Evolutionary conservation across 2,888 invertebrate species (phyloP).

Genomic region (Erannis defoliaria): DNA sequence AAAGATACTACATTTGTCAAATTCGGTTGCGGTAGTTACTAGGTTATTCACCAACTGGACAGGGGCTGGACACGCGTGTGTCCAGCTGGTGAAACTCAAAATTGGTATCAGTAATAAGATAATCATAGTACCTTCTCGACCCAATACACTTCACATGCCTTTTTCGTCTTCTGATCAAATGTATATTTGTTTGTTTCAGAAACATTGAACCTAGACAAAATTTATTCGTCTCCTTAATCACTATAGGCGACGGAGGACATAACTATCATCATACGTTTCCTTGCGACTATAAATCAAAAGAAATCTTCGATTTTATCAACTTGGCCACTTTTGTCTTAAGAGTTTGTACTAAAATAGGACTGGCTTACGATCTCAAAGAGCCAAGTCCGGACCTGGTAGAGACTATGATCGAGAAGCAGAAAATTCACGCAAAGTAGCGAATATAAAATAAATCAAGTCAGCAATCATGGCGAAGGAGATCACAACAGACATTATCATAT

Average conservation of each 20-base stretch:
- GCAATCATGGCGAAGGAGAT: too few relatives aligned
- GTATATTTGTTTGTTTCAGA: slow-evolving; percentile 12
- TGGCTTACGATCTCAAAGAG: slow-evolving; percentile 19
- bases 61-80: too few relatives aligned
- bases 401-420: not conserved
- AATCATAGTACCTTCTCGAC: too few relatives aligned
- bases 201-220: slow-evolving; percentile 53
- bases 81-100: too few relatives aligned
- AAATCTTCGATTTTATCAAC: slow-evolving; percentile 53
- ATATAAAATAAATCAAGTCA: too few relatives aligned
- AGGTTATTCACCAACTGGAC: too few relatives aligned
- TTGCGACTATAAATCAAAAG: slow-evolving; percentile 59
- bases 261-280: slow-evolving; percentile 66
- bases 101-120: too few relatives aligned
- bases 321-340: slow-evolving; percentile 45
- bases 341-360: slow-evolving; percentile 35
- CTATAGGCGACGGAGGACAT: slow-evolving; percentile 61
- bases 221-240: slow-evolving; percentile 39
- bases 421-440: not conserved
- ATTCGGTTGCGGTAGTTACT: too few relatives aligned
- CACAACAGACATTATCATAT: not conserved
- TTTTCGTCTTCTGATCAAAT: not conserved
- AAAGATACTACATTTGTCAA: too few relatives aligned
- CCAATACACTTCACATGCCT: too few relatives aligned
- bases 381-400: slow-evolving; percentile 4